Evolutionary conservation across 2,888 invertebrate genomes (phyloP), one percentile per base, ranked within the genome.

Genomic region (Lepidonotus clava): DNA sequence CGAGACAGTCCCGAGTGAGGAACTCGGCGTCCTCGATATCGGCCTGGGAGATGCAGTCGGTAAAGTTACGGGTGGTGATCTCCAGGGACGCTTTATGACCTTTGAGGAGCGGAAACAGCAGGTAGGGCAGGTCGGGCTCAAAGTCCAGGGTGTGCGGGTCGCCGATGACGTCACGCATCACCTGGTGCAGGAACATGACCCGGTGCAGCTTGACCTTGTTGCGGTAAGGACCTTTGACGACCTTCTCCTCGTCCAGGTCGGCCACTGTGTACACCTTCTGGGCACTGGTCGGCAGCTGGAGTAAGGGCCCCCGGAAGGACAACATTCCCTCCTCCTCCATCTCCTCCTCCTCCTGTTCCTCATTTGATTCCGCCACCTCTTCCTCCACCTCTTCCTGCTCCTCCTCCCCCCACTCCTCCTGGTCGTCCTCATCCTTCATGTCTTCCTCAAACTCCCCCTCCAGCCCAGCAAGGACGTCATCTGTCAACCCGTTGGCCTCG

Each of bases 201-300:
- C 36, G 77, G 18, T 38, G 24, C 0, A 56, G n/a, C 24, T 36
- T 84, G 34, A 5, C 32, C n/a, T 36, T 24, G 21, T 36, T 41
- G 36, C 8, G 34, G 32, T 84, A 87, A 0, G 87, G 87, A 6
- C 87, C 87, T 67, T 87, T 87, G 32, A 83, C 36, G n/a, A 87
- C 87, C 28, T 66, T 61, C 6, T 66, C 21, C 5, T 46, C 71
- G 5, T 40, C 61, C 24, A 86, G 11, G 28, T 87, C 87, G 0
- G 84, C 56, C 2, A 67, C 18, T 4, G 84, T 84, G 84, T 87
- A 87, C 8, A 84, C 86, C 38, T 87, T 87, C 14, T 51, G 71
- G 5, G 66, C 32, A 56, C 86, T 61, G 5, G 87, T 87, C 14
- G 87, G 87, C 21, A 87, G 21, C 51, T 87, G 87, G 8, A 87